Evolutionary conservation across 2,113 vertebrate genomes (phyloP), one percentile per base, ranked within the genome.

Genomic region (Caretta caretta): DNA sequence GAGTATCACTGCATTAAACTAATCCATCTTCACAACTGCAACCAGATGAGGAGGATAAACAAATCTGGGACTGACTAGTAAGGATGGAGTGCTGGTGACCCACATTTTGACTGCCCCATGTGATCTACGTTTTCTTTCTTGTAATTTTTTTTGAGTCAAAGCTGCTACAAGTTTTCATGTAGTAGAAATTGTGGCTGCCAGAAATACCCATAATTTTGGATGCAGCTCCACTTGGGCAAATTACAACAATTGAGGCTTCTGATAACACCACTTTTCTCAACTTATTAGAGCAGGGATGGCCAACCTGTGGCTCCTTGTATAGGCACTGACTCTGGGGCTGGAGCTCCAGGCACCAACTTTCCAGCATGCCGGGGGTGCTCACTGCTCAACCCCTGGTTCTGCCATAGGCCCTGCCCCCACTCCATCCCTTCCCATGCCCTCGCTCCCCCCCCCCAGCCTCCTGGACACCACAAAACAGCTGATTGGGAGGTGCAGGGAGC

Each of bases 81-180:
- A 20, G 69, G 5, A 20, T 24, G n/a, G 69, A 38, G 29, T 59
- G 25, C 27, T 59, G 11, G 27, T 59, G 57, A 35, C 35, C 35
- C n/a, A 20, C 17, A 19, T n/a, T 51, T 86, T 50, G 20, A 2
- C 3, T 1, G 31, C 51, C 49, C 29, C 0, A 0, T 3, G 1
- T 14, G 12, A 27, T 27, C 53, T 31, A 54, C 1, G 59, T 82
- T 84, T 12, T 69, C 27, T 69, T 25, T 35, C 27, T 53, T 8
- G 8, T 48, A 12, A 16, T 31, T 35, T 35, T 35, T 22, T 56
- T 56, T 4, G 10, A 62, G 29, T 35, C 29, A 35, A 80, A 92
- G 59, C 4, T 7, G 4, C 49, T 72, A 19, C 0, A 0, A 57
- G 51, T 35, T 17, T 20, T 24, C 46, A 7, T 56, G 35, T 53